These are phyloP conservation scores for Hapalemur alaotrensis DNA, from an alignment of 2,797 vertebrate species.

Conservation along the genomic window DNA sequence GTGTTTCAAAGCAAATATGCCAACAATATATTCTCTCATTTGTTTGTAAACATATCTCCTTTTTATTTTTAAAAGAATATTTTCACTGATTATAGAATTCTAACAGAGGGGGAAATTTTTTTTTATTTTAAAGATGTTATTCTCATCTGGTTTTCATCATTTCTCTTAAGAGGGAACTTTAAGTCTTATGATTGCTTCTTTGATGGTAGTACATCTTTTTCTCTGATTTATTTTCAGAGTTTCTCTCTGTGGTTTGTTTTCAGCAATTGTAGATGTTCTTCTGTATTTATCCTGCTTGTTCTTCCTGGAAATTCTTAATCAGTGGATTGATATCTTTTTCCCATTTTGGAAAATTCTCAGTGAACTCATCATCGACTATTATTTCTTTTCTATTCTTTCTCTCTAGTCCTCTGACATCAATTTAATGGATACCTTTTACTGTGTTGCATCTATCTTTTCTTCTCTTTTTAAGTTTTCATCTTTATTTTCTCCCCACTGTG, in stretches of 20 bases:
- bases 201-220: background rate
- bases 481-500: background rate
- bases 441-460: background rate
- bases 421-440: background rate
- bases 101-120: background rate
- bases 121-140: background rate
- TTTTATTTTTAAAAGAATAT: background rate
- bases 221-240: background rate
- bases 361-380: background rate
- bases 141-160: background rate
- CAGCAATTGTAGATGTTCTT: background rate
- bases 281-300: background rate
- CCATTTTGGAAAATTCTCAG: background rate
- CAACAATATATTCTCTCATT: background rate
- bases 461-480: background rate
- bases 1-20: background rate
- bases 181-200: background rate
- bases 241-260: background rate
- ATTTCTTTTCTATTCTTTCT: background rate
- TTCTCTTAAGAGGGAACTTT: background rate
- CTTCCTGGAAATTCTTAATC: background rate
- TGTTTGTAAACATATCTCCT: background rate
- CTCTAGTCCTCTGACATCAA: background rate
- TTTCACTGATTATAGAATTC: background rate
- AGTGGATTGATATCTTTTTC: background rate